Base-by-base conservation (phyloP, 2,888 invertebrate species). In the Phyto melanocephala region DNA sequence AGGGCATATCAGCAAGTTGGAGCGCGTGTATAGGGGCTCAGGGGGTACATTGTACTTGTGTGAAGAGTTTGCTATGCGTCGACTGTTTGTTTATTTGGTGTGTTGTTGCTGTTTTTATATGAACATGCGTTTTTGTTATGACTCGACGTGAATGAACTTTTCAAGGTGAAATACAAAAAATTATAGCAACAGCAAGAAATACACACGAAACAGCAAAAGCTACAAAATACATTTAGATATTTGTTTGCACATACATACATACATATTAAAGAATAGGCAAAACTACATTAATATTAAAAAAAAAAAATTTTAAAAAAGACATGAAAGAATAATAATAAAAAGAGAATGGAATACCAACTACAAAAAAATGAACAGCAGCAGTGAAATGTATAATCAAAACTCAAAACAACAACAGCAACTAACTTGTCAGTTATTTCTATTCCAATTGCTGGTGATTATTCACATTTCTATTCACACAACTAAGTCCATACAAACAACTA, bases 81-180 rank as follows among this genome's bases (percentile, higher is more conserved):
- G 33, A 62, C 22, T 56, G 20, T 45, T 10, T 67, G 63, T 47
- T 52, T 54, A 10, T 50, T 47, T 7, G 13, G n/a, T 4, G 24
- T 45, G 42, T 72, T 70, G 63, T 60, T 75, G 47, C 84, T 86
- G 85, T 87, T 84, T 81, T 83, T 54, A 60, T 70, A 58, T 22
- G 65, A 54, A 76, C 83, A 86, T 88, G 89, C 88, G 89, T 88
- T 88, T 88, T 88, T 87, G 87, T 87, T 88, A 89, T 68, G 83
- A 62, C 74, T 70, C 72, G 81, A 85, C 88, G 88, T 89, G 88
- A 88, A 88, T 89, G 88, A 88, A 88, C 88, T 88, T 88, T 89
- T 88, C 88, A 88, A 88, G 88, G 88, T 89, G 89, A 89, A 89
- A 87, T 87, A 88, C 84, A 87, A 65, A 82, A 72, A 71, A 75